Conservation (phyloP, 2,797 vertebrate genomes). For the Pristis pectinata region DNA sequence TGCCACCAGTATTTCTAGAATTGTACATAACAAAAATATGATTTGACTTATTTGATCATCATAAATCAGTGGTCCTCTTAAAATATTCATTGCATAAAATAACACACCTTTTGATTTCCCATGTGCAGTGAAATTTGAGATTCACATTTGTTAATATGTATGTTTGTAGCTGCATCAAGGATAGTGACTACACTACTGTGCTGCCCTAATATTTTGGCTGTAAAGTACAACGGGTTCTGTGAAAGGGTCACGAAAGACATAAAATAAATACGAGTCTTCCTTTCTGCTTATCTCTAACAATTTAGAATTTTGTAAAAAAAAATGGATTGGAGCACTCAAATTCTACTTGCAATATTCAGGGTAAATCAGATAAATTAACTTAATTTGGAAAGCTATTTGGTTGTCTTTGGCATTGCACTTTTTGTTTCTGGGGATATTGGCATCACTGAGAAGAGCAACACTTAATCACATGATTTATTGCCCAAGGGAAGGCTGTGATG, state of each 20-base stretch:
- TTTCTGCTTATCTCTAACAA: too few species aligned
- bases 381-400: neutral
- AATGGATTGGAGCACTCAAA: neutral
- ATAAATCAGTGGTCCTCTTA: neutral
- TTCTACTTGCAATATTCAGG: neutral
- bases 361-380: neutral
- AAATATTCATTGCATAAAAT: slow-evolving; percentile 15
- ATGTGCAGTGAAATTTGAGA: neutral
- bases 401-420: neutral
- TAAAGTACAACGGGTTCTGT: too few species aligned
- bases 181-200: neutral
- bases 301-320: neutral
- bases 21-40: neutral
- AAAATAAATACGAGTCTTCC: too few species aligned
- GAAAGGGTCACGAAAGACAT: too few species aligned
- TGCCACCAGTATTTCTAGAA: neutral
- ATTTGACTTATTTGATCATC: slow-evolving; percentile 21
- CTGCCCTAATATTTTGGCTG: too few species aligned
- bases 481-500: too few species aligned
- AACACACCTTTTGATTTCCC: neutral
- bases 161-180: neutral
- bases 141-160: neutral
- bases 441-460: too few species aligned
- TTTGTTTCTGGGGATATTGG: too few species aligned
- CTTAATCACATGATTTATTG: too few species aligned